phyloP scores from a whole-genome alignment of 2,888 invertebrate genomes.

The Cheilosia vulpina region DNA sequence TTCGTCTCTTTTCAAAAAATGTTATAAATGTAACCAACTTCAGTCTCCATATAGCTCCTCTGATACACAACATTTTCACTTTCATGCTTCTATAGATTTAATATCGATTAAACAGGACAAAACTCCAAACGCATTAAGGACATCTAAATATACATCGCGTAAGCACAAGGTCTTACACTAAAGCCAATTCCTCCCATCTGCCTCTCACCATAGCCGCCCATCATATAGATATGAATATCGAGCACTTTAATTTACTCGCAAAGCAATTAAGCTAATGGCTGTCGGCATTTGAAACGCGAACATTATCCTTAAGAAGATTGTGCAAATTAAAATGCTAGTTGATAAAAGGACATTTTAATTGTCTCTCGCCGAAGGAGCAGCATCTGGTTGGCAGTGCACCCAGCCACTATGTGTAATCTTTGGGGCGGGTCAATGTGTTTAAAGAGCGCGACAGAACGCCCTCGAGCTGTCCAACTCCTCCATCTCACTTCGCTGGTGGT shows the following conservation, averaged over 20 bases:
- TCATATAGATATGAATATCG: neutral
- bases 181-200: neutral
- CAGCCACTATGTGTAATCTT: conserved; percentile 23
- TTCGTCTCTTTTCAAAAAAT: no score
- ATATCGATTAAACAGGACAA: neutral
- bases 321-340: conserved; percentile 34
- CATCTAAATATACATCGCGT: neutral
- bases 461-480: neutral
- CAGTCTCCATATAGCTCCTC: no score
- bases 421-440: conserved; percentile 42
- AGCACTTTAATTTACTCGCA: conserved; percentile 17
- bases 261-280: conserved; percentile 69
- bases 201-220: neutral
- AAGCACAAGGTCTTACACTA: neutral
- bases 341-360: conserved; percentile 66
- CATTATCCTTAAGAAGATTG: conserved; percentile 42
- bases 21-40: no score
- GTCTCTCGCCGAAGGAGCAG: conserved; percentile 24
- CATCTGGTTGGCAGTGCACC: neutral
- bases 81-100: no score
- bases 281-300: conserved; percentile 34
- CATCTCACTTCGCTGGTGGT: conserved; percentile 9
- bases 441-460: neutral
- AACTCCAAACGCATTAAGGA: neutral
- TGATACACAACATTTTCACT: no score